Percentiles rank a stretch among this genome's conserved stretches.
phyloP scores from a whole-genome alignment of 2,888 invertebrate genomes.

The Cephus pulcher region DNA sequence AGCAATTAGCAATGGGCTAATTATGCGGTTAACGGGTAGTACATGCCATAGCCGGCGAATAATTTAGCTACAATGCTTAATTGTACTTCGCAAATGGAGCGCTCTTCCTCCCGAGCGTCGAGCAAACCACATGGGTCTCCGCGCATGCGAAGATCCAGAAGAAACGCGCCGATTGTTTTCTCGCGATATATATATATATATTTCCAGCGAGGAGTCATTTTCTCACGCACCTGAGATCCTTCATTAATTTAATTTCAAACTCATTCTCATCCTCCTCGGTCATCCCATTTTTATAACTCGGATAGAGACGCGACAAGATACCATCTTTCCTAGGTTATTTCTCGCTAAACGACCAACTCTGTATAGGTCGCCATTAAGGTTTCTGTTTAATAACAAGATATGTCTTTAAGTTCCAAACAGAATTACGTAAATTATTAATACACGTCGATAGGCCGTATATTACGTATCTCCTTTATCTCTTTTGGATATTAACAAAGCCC shows the following conservation, averaged over 20 bases:
- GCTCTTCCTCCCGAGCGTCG: slow-evolving; percentile 30
- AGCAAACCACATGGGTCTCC: not conserved
- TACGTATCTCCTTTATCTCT: not conserved
- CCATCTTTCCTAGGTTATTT: not conserved
- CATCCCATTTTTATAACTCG: not conserved
- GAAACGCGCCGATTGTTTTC: not conserved
- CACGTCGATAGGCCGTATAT: not conserved
- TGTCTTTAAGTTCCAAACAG: not conserved
- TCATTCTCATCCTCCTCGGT: not conserved
- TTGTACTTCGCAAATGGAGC: slow-evolving; percentile 37
- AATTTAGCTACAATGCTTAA: slow-evolving; percentile 43
- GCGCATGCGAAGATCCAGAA: not conserved
- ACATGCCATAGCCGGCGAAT: slow-evolving; percentile 33
- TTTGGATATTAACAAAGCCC: not conserved
- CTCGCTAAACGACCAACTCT: not conserved
- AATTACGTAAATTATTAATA: not conserved
- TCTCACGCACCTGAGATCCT: not conserved
- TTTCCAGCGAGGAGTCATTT: not conserved
- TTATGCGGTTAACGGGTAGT: slow-evolving; percentile 39
- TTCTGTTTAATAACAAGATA: not conserved
- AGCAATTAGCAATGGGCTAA: slow-evolving; percentile 52
- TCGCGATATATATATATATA: not conserved
- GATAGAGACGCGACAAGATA: not conserved
- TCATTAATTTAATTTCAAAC: not conserved
- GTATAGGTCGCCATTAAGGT: not conserved